phyloP scores from a whole-genome alignment of 2,888 invertebrate species.

The Hydropsyche betteni region DNA sequence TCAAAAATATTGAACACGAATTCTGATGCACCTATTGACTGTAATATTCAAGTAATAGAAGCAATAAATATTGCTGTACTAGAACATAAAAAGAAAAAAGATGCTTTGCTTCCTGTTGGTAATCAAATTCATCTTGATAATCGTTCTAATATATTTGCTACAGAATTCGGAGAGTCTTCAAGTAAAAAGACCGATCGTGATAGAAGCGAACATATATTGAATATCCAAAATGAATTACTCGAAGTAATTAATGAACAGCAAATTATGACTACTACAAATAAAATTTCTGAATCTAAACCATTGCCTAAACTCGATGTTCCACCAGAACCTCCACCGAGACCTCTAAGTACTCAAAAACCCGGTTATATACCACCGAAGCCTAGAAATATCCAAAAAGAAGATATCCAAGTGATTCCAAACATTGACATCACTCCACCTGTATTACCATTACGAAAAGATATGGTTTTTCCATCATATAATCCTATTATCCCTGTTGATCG shows the following conservation, averaged over 20 bases:
- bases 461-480: conserved; percentile 40
- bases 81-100: conserved; percentile 53
- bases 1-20: not conserved
- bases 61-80: conserved; percentile 58
- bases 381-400: conserved; percentile 61
- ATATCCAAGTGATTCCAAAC: conserved; percentile 58
- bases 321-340: conserved; percentile 56
- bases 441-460: conserved; percentile 47
- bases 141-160: conserved; percentile 45
- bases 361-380: conserved; percentile 55
- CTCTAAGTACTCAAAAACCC: conserved; percentile 53
- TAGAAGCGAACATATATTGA: conserved; percentile 48
- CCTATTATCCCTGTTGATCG: not conserved
- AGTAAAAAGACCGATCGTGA: conserved; percentile 43
- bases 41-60: conserved; percentile 55
- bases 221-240: conserved; percentile 51
- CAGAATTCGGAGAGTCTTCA: conserved; percentile 50
- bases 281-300: conserved; percentile 34
- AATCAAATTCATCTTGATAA: conserved; percentile 22
- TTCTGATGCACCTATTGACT: conserved; percentile 17
- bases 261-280: conserved; percentile 35
- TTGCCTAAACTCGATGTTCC: conserved; percentile 49
- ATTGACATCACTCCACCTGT: conserved; percentile 45
- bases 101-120: conserved; percentile 3
- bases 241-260: conserved; percentile 51